phyloP scores from a whole-genome alignment of 1,140 invertebrate genomes.

The Cheumatopsyche charites region DNA sequence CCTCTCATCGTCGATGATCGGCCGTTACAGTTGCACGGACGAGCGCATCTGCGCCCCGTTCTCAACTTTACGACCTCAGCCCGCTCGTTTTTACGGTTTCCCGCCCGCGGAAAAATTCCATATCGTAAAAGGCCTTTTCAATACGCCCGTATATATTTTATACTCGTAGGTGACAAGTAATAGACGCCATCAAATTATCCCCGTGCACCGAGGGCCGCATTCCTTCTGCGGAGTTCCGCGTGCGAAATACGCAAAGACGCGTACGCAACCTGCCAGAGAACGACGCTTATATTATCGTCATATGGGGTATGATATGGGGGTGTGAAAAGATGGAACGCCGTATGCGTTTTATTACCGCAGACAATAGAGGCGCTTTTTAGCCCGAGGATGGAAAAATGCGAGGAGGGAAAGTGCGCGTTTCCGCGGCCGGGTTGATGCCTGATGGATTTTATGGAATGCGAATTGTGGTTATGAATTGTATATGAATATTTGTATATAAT shows the following conservation, averaged over 20 bases:
- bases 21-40: not conserved
- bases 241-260: slow-evolving; percentile 36
- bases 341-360: slow-evolving; percentile 46
- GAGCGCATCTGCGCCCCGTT: not conserved
- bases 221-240: slow-evolving; percentile 27
- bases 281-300: slow-evolving; percentile 36
- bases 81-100: not conserved
- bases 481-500: no score
- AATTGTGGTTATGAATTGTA: no score
- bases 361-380: slow-evolving; percentile 29
- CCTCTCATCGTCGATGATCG: no score
- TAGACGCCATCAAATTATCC: slow-evolving; percentile 48
- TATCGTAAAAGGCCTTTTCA: slow-evolving; percentile 23
- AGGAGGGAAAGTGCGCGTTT: no score
- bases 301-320: not conserved
- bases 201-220: slow-evolving; percentile 25
- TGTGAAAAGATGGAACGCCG: slow-evolving; percentile 41
- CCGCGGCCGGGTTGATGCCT: no score
- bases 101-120: slow-evolving; percentile 18
- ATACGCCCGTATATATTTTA: slow-evolving; percentile 34
- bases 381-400: not conserved
- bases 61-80: not conserved
- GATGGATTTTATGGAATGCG: no score
- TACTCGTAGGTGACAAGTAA: slow-evolving; percentile 43
- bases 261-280: slow-evolving; percentile 42